phyloP scores from a whole-genome alignment of 1,140 invertebrate species.

The Laupala kohalensis region DNA sequence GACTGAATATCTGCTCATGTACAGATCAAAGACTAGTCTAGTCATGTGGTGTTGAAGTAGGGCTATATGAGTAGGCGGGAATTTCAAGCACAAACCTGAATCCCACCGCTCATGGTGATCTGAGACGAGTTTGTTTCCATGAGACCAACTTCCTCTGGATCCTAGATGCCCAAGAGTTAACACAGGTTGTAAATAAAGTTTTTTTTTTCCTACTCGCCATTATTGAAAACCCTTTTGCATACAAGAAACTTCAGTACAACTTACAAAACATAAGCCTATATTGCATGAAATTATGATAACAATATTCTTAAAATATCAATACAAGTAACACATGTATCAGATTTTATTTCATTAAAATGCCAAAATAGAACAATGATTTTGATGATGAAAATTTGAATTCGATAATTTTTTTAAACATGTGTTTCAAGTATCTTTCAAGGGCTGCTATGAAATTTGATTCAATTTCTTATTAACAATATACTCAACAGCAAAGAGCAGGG shows the following conservation, averaged over 20 bases:
- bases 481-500: conserved; percentile 24
- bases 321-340: background rate
- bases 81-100: conserved; percentile 21
- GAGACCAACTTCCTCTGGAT: conserved; percentile 11
- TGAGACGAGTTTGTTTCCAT: conserved; percentile 20
- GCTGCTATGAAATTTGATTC: background rate
- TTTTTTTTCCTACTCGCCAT: conserved; percentile 1
- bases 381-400: too few relatives aligned
- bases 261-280: background rate
- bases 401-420: too few relatives aligned
- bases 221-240: conserved; percentile 2
- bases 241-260: background rate
- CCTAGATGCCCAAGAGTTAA: conserved; percentile 11
- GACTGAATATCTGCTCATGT: background rate
- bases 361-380: too few relatives aligned
- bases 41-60: conserved; percentile 1
- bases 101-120: conserved; percentile 21
- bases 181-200: conserved; percentile 9
- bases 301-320: background rate
- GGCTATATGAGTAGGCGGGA: conserved; percentile 5
- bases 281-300: background rate
- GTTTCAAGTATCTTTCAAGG: background rate
- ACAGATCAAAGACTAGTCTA: too few relatives aligned
- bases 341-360: background rate
- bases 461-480: background rate